These are phyloP conservation scores for Syrmaticus mikado DNA, from an alignment of 2,113 vertebrate species.

Conservation along the genomic window DNA sequence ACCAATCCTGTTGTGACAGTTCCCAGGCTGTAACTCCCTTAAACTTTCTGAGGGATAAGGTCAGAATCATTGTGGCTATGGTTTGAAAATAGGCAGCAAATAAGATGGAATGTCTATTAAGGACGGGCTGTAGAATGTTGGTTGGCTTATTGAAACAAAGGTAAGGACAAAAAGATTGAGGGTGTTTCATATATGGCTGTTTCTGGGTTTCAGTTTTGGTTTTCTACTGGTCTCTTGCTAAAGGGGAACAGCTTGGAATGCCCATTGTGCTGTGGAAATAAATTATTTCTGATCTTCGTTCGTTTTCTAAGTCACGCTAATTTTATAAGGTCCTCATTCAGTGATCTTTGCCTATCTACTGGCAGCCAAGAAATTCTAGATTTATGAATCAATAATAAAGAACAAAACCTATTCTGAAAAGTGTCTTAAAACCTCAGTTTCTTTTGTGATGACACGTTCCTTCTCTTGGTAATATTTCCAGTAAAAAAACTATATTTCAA, in stretches of 20 bases:
- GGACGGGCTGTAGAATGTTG: not conserved
- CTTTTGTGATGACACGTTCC: not conserved
- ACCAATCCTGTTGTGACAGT: not conserved
- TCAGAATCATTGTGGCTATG: not conserved
- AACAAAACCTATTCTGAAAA: conserved; percentile 16
- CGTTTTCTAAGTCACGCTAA: not conserved
- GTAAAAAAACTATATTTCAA: not conserved
- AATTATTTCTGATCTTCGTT: not conserved
- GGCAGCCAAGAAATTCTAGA: not conserved
- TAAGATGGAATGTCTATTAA: not conserved
- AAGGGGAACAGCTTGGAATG: not conserved
- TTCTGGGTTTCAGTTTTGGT: not conserved
- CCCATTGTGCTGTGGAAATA: not conserved
- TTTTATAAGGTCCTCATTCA: not conserved
- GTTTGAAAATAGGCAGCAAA: not conserved
- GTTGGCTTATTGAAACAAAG: not conserved
- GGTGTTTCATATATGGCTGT: not conserved
- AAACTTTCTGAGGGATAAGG: not conserved
- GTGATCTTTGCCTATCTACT: not conserved
- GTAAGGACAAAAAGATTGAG: not conserved
- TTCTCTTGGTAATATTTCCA: conserved; percentile 1
- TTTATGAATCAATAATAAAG: conserved; percentile 36
- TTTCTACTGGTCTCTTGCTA: not conserved
- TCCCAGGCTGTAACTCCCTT: not conserved
- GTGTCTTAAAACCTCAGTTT: not conserved